Conservation (phyloP, 1,140 invertebrate genomes). For the Ladona fulva region DNA sequence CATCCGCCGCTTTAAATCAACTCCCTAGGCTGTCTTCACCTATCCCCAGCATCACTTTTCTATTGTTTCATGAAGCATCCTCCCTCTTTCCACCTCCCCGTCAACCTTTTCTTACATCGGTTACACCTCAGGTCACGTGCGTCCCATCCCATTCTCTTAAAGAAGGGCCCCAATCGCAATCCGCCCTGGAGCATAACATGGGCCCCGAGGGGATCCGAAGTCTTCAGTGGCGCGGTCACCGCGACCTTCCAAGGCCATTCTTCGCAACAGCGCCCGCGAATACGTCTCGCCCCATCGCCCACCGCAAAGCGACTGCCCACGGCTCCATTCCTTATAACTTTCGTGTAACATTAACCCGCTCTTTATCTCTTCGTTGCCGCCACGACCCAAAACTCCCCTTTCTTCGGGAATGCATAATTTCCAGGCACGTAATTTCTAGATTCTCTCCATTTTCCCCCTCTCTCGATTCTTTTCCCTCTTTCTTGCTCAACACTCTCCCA, state of each 20-base stretch:
- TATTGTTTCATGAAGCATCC: not conserved
- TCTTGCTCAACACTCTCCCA: no score
- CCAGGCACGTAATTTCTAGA: no score
- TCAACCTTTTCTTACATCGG: not conserved
- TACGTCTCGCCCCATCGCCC: not conserved
- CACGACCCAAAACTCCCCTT: not conserved
- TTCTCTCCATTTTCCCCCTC: no score
- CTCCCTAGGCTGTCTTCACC: no score
- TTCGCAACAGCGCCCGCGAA: not conserved
- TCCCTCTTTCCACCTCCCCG: not conserved
- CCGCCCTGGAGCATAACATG: not conserved
- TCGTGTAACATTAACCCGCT: not conserved
- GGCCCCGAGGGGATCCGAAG: not conserved
- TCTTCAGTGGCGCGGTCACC: not conserved
- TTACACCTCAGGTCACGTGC: not conserved
- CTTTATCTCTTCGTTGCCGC: not conserved
- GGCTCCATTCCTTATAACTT: not conserved
- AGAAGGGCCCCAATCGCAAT: not conserved
- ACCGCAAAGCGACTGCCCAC: not conserved
- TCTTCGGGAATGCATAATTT: no score
- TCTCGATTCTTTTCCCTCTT: no score
- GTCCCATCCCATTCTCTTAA: not conserved
- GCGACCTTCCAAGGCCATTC: slow-evolving; percentile 1
- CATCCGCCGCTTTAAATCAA: no score
- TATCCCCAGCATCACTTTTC: no score